These are phyloP conservation scores for Luehdorfia chinensis DNA, from an alignment of 1,140 invertebrate genomes.

Conservation along the genomic window DNA sequence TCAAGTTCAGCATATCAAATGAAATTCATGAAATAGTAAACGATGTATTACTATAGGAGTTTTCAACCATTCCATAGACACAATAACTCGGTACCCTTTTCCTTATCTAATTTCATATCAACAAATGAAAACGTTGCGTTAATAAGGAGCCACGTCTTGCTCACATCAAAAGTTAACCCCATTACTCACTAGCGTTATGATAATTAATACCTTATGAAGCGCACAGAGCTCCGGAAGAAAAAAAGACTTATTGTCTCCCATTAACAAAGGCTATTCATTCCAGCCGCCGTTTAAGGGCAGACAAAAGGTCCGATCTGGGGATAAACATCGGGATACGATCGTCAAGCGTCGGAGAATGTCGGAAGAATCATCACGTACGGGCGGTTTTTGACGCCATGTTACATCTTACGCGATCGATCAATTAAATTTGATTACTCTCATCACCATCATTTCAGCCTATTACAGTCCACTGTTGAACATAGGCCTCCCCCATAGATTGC, in stretches of 20 bases:
- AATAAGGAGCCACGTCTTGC: too few species aligned
- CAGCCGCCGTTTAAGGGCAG: constrained; percentile 59
- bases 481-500: too few species aligned
- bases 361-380: background rate
- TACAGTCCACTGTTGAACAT: too few species aligned
- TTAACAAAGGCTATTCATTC: constrained; percentile 61
- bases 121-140: too few species aligned
- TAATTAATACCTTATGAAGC: constrained; percentile 60
- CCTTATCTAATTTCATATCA: too few species aligned
- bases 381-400: background rate
- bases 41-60: too few species aligned
- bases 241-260: constrained; percentile 49
- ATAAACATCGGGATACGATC: constrained; percentile 50
- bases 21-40: too few species aligned
- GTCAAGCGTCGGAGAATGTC: constrained; percentile 38
- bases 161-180: too few species aligned
- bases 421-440: background rate
- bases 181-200: constrained; percentile 49
- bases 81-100: too few species aligned
- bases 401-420: background rate
- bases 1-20: too few species aligned
- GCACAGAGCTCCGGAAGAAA: constrained; percentile 27
- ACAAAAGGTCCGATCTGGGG: constrained; percentile 53
- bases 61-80: too few species aligned
- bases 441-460: too few species aligned